A percentile compares a stretch with the other conserved stretches of the same genome.
phyloP scores from a whole-genome alignment of 2,888 invertebrate genomes.

The Azorinus chamasolen region DNA sequence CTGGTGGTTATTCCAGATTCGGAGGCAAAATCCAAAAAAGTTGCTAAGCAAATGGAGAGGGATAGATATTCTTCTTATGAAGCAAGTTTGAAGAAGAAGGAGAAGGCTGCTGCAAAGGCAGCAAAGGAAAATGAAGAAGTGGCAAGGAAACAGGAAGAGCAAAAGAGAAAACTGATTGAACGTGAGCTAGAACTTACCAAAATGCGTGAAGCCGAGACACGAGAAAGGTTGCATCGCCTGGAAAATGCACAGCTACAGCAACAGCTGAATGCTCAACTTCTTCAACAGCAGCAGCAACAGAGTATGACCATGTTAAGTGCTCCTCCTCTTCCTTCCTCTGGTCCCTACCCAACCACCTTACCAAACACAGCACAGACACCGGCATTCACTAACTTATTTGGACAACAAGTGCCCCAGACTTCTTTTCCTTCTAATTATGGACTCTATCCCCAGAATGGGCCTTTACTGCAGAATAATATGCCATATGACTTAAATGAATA shows the following conservation, averaged over 20 bases:
- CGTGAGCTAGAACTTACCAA: constrained; percentile 74
- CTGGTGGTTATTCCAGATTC: constrained; percentile 71
- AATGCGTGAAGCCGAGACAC: constrained; percentile 71
- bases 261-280: constrained; percentile 62
- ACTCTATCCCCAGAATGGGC: constrained; percentile 52
- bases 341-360: constrained; percentile 36
- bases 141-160: constrained; percentile 73
- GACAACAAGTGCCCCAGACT: constrained; percentile 58
- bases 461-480: constrained; percentile 54
- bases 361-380: constrained; percentile 30
- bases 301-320: constrained; percentile 58
- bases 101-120: constrained; percentile 36
- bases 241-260: constrained; percentile 75
- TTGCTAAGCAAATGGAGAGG: constrained; percentile 70
- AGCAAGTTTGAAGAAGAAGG: constrained; percentile 65
- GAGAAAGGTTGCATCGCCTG: constrained; percentile 71
- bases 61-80: constrained; percentile 71
- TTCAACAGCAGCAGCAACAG: constrained; percentile 69
- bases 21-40: constrained; percentile 6
- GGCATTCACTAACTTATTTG: constrained; percentile 48
- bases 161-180: constrained; percentile 70
- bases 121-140: constrained; percentile 64
- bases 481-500: constrained; percentile 73
- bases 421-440: constrained; percentile 52
- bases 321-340: constrained; percentile 63